Conservation (phyloP, 2,797 vertebrate species). For the Syndactyla subalaris region DNA sequence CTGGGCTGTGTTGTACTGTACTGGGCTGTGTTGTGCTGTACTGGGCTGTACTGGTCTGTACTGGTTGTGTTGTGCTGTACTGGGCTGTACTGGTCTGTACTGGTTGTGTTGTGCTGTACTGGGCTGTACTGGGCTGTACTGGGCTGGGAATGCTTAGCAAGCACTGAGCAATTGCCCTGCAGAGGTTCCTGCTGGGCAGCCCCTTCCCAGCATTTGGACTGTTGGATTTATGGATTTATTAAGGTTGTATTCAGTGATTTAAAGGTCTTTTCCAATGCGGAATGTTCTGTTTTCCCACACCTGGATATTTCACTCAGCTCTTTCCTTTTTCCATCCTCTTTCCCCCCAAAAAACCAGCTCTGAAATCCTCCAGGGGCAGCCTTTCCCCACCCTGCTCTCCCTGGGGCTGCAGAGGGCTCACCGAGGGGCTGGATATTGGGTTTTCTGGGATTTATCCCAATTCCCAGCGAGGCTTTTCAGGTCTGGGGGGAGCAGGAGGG, state of each 20-base stretch:
- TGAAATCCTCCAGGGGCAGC: background rate
- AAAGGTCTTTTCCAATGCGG: background rate
- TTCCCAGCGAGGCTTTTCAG: background rate
- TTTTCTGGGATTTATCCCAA: background rate
- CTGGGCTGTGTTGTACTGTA: background rate
- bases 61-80: background rate
- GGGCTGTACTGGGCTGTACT: background rate
- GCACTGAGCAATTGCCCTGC: too few species aligned
- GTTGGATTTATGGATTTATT: accelerated
- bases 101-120: background rate
- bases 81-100: background rate
- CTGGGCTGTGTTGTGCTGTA: background rate
- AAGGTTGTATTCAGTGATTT: accelerated
- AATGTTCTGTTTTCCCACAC: background rate
- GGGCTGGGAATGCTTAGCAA: background rate
- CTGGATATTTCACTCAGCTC: accelerated
- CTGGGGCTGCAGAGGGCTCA: background rate
- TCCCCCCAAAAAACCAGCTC: accelerated
- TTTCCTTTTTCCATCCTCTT: background rate
- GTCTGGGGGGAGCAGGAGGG: background rate
- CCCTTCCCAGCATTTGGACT: accelerated
- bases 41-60: background rate
- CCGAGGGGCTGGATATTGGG: too few species aligned
- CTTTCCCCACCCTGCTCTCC: background rate
- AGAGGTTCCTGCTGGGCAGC: background rate